A percentile compares a stretch with the other conserved stretches of the same genome.
phyloP scores from a whole-genome alignment of 2,888 invertebrate genomes.

The Leucoma salicis region DNA sequence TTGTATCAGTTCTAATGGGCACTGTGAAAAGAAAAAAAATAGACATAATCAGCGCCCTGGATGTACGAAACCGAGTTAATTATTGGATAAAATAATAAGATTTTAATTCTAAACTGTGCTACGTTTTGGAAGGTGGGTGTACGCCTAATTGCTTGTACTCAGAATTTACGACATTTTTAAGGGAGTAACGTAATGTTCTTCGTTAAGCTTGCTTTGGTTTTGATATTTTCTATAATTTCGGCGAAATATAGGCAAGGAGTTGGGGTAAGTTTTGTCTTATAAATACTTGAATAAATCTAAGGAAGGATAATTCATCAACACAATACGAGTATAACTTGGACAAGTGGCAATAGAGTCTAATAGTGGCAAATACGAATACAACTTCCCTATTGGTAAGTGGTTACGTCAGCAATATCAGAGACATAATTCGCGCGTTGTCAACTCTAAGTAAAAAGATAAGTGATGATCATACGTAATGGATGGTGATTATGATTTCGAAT shows the following conservation, averaged over 20 bases:
- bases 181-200: constrained; percentile 6
- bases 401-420: too few relatives aligned
- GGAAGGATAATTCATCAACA: too few relatives aligned
- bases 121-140: constrained; percentile 11
- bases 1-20: constrained; percentile 63
- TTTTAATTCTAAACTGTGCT: constrained; percentile 17
- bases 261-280: neutral
- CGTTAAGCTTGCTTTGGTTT: constrained; percentile 2
- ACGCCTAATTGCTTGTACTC: constrained; percentile 13
- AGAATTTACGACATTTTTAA: constrained; percentile 9
- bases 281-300: too few relatives aligned
- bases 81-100: constrained; percentile 37
- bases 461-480: too few relatives aligned
- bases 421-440: too few relatives aligned
- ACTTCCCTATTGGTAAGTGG: too few relatives aligned
- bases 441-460: too few relatives aligned
- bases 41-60: constrained; percentile 48
- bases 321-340: too few relatives aligned
- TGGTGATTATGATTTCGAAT: too few relatives aligned
- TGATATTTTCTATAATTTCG: constrained; percentile 4
- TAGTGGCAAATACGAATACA: too few relatives aligned
- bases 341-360: too few relatives aligned
- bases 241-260: neutral
- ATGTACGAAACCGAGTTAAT: constrained; percentile 36
- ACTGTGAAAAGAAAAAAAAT: constrained; percentile 54